Base-by-base conservation (phyloP, 2,113 vertebrate species). In the Origma solitaria region DNA sequence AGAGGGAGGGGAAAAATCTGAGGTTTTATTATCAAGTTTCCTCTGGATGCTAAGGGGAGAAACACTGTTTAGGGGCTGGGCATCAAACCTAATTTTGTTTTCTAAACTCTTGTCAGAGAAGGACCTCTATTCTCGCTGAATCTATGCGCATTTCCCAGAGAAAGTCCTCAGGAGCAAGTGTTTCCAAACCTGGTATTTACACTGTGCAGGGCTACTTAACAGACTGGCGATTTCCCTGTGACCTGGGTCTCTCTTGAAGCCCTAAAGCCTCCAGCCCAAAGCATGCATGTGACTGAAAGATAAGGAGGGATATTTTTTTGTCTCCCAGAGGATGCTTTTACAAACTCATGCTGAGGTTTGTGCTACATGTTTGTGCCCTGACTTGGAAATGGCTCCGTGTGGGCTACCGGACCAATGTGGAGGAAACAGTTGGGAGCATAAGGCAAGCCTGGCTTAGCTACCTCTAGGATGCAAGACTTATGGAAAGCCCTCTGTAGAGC, bases 381-480 rank as follows among this genome's bases (percentile, higher is more conserved):
- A 33, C 31, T 53, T 40, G 10, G 7, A 21, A 50, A 45, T 0
- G 0, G 6, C 6, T 81, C 2, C 24, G 1, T 0, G 0, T 10
- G 10, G 31, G 16, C 28, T 61, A 6, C n/a, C 3, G 4, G 31
- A 33, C 16, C 11, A 25, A 15, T 9, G 4, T 5, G 86, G 62
- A 81, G 23, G 45, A 57, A n/a, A 15, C 31, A 23, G 5, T 2
- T 20, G 13, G 54, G 27, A 22, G 7, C 25, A 45, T 4, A 83
- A 57, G 5, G 6, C 28, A 83, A 80, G 23, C 11, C 5, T 61
- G 11, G 6, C 1, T 44, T 72, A 77, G 11, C 5, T 24, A 35
- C 15, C 4, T 58, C 24, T 28, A 31, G 5, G 11, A 42, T 42
- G 4, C 7, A 54, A 64, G 3, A 27, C 8, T n/a, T 27, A 33